Evolutionary conservation across 2,888 invertebrate species (phyloP).

Genomic region (Agrilus mali): DNA sequence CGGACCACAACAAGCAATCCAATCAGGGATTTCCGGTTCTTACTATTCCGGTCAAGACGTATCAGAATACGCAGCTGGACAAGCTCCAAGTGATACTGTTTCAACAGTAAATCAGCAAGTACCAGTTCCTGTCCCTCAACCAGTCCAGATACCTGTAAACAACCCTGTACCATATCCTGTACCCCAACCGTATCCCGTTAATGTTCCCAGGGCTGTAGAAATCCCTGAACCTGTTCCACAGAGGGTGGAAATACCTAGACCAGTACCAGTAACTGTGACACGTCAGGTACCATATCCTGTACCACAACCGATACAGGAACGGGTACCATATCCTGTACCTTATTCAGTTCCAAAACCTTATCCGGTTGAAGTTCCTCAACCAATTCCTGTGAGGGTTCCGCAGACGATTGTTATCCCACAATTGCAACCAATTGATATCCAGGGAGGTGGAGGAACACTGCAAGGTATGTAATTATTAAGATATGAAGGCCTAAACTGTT

Average conservation of each 20-base stretch:
- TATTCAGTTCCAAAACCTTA: constrained; percentile 40
- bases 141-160: constrained; percentile 10
- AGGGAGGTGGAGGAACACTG: constrained; percentile 1
- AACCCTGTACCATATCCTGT: background rate
- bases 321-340: constrained; percentile 27
- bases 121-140: background rate
- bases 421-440: background rate
- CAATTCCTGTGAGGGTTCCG: constrained; percentile 31
- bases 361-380: constrained; percentile 41
- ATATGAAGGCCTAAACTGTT: too few relatives aligned
- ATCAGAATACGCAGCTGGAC: constrained; percentile 9
- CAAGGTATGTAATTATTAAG: too few relatives aligned
- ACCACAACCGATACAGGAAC: constrained; percentile 30
- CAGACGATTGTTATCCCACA: constrained; percentile 39
- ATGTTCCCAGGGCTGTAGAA: background rate
- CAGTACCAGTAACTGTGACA: background rate
- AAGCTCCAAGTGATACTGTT: constrained; percentile 22
- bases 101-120: constrained; percentile 22
- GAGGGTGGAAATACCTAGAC: background rate
- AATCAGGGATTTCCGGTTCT: constrained; percentile 4
- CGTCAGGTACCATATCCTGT: constrained; percentile 26
- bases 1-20: constrained; percentile 1
- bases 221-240: background rate
- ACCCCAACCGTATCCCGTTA: constrained; percentile 3
- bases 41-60: constrained; percentile 7